Conservation (phyloP, 1,140 invertebrate genomes). For the Drosophila murphyi region DNA sequence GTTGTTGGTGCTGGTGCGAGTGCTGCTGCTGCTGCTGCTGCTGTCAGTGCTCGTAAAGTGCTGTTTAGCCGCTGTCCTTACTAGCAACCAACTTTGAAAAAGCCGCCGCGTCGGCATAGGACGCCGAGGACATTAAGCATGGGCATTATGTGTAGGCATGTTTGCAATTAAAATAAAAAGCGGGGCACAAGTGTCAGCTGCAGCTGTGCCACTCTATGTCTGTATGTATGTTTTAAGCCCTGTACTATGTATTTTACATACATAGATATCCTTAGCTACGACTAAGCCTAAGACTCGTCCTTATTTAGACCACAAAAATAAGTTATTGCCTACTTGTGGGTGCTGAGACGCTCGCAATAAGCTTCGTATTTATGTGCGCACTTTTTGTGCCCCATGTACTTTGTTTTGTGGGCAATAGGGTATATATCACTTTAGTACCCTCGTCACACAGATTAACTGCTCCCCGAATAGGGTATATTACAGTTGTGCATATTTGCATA, state of each 20-base stretch:
- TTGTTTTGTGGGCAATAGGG: neutral
- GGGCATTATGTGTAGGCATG: slow-evolving; percentile 61
- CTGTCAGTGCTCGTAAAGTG: slow-evolving; percentile 54
- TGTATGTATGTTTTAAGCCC: neutral
- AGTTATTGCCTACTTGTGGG: slow-evolving; percentile 70
- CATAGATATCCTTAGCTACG: slow-evolving; percentile 17
- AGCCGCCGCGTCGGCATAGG: slow-evolving; percentile 6
- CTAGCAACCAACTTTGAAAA: slow-evolving; percentile 45
- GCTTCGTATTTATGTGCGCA: slow-evolving; percentile 61
- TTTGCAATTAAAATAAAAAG: slow-evolving; percentile 78
- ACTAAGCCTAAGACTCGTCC: slow-evolving; percentile 20
- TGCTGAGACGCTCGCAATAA: slow-evolving; percentile 53
- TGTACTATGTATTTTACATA: slow-evolving; percentile 28
- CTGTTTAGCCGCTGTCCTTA: slow-evolving; percentile 43
- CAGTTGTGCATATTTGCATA: slow-evolving; percentile 1
- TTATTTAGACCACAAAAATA: slow-evolving; percentile 59
- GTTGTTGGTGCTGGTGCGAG: slow-evolving; percentile 24
- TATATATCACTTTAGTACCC: slow-evolving; percentile 1
- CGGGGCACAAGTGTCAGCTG: slow-evolving; percentile 52
- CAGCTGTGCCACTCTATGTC: slow-evolving; percentile 8
- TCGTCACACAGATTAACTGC: neutral
- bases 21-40: slow-evolving; percentile 10
- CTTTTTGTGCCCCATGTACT: slow-evolving; percentile 28
- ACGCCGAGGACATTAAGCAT: slow-evolving; percentile 55
- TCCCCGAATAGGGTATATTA: neutral